phyloP scores from a whole-genome alignment of 2,888 invertebrate genomes.

The Euphydryas editha region DNA sequence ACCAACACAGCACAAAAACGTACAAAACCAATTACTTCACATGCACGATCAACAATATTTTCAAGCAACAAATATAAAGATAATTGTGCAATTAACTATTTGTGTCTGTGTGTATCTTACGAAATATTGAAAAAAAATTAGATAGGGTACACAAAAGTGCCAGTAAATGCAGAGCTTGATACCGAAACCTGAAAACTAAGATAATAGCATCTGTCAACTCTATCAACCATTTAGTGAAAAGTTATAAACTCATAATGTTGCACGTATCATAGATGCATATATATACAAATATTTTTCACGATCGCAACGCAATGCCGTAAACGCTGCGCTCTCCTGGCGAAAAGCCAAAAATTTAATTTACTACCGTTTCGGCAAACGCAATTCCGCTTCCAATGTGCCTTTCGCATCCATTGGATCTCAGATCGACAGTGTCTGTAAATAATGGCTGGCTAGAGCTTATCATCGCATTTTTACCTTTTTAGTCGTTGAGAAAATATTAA shows the following conservation, averaged over 20 bases:
- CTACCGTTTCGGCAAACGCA: slow-evolving; percentile 1
- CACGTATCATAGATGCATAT: not conserved
- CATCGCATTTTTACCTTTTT: not conserved
- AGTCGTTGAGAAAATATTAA: too few relatives aligned
- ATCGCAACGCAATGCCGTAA: slow-evolving; percentile 1
- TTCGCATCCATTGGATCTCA: not conserved
- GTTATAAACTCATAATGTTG: not conserved
- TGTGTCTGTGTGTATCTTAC: too few relatives aligned
- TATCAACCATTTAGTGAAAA: not conserved
- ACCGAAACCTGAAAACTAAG: too few relatives aligned
- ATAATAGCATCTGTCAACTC: too few relatives aligned
- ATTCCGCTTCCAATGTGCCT: slow-evolving; percentile 6
- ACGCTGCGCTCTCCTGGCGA: slow-evolving; percentile 1
- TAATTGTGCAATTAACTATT: too few relatives aligned
- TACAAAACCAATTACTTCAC: too few relatives aligned
- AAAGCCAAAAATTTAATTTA: slow-evolving; percentile 7
- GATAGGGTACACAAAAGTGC: too few relatives aligned
- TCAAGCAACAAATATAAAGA: too few relatives aligned
- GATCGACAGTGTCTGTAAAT: slow-evolving; percentile 5
- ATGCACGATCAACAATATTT: too few relatives aligned
- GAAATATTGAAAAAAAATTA: too few relatives aligned
- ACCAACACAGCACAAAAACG: too few relatives aligned
- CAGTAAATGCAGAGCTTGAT: too few relatives aligned
- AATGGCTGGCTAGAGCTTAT: not conserved
- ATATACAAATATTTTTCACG: not conserved